Evolutionary conservation across 2,113 vertebrate species (phyloP).

Genomic region (Bucco capensis): DNA sequence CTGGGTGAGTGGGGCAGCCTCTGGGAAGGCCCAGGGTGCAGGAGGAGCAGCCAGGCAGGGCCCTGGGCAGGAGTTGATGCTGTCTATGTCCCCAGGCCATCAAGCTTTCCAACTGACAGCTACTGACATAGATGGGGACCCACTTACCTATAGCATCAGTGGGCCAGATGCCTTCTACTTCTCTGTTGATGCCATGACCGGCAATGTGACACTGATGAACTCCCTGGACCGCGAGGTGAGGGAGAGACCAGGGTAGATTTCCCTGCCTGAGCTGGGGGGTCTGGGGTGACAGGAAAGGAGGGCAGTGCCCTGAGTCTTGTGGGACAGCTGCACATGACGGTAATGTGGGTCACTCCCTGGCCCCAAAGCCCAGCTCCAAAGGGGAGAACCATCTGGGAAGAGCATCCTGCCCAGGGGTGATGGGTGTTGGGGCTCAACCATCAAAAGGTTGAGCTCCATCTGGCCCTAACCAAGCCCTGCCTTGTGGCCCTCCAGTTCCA

Average conservation of each 20-base stretch:
- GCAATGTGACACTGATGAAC: background rate
- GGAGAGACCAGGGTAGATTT: background rate
- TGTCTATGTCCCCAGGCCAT: background rate
- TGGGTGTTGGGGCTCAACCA: background rate
- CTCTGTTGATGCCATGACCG: rapidly evolving
- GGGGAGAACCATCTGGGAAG: background rate
- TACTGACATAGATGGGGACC: background rate
- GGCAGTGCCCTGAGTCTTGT: background rate
- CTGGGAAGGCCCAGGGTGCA: rapidly evolving
- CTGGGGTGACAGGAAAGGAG: background rate
- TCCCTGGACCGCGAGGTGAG: conserved; percentile 45
- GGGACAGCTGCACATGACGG: background rate
- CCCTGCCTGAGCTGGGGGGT: background rate
- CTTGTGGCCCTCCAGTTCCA: background rate
- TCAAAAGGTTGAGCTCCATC: background rate
- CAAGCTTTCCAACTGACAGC: background rate
- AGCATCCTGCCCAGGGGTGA: background rate
- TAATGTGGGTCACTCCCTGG: background rate
- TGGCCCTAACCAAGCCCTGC: background rate
- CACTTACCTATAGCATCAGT: background rate
- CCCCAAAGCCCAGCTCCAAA: background rate
- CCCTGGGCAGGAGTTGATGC: rapidly evolving
- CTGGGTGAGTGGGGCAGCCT: background rate
- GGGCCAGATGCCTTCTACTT: background rate
- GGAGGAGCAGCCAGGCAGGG: rapidly evolving